phyloP scores from a whole-genome alignment of 2,113 vertebrate genomes.

The Pelecanus crispus region DNA sequence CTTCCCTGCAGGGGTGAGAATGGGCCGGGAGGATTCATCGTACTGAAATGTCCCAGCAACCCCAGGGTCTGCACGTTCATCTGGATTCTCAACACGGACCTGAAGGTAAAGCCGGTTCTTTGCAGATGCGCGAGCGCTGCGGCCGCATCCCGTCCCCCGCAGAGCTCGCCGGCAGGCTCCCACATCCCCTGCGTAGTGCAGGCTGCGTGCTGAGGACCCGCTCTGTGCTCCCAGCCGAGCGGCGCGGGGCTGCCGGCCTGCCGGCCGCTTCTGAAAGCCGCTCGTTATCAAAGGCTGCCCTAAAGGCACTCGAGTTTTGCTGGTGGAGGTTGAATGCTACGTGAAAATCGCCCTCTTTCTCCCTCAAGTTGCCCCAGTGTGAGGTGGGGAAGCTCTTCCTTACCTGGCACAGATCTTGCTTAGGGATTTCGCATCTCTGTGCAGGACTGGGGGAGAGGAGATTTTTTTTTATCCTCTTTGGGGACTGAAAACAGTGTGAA shows the following conservation, averaged over 20 bases:
- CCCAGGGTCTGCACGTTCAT: constrained; percentile 90
- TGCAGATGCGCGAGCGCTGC: not conserved
- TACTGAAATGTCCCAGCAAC: constrained; percentile 86
- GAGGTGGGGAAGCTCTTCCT: not conserved
- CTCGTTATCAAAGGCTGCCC: not conserved
- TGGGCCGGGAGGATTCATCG: constrained; percentile 92
- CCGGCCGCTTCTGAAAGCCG: not conserved
- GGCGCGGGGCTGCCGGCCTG: not conserved
- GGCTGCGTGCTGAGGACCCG: not conserved
- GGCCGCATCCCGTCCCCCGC: not conserved
- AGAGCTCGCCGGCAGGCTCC: not conserved
- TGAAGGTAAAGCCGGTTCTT: constrained; percentile 78
- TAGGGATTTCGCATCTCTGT: not conserved
- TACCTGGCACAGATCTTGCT: not conserved
- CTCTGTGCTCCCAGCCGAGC: not conserved
- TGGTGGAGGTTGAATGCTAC: not conserved
- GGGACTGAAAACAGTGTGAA: not conserved
- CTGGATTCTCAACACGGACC: constrained; percentile 96
- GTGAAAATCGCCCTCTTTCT: not conserved
- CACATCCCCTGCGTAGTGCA: fast-evolving
- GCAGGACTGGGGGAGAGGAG: not conserved
- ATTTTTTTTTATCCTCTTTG: not conserved
- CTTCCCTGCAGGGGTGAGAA: constrained; percentile 86
- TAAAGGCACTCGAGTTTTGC: not conserved
- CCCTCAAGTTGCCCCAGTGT: not conserved